phyloP scores from a whole-genome alignment of 37 sponge, comb jelly and placozoan species.

The Halisarca cf. caerulea region DNA sequence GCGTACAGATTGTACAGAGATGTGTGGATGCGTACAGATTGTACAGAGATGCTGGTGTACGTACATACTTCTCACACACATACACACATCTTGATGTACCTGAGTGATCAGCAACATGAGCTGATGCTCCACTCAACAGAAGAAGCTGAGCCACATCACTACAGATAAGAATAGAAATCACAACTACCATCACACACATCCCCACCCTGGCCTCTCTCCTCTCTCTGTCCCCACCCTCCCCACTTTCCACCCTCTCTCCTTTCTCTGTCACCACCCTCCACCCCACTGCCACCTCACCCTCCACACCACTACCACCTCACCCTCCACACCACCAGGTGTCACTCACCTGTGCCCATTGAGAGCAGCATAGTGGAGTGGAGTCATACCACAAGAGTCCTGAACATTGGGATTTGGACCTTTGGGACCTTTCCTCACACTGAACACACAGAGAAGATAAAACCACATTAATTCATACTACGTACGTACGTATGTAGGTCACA shows the following conservation, averaged over 20 bases:
- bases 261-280: neutral
- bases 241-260: too few species aligned
- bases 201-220: too few species aligned
- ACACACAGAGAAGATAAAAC: neutral
- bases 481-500: too few species aligned
- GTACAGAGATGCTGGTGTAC: too few species aligned
- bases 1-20: too few species aligned
- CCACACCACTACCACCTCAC: too few species aligned
- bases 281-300: neutral
- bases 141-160: conserved; percentile 22
- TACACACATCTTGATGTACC: too few species aligned
- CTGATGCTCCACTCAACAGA: conserved; percentile 14
- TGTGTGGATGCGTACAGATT: too few species aligned
- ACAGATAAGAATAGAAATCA: neutral
- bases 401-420: conserved; percentile 65
- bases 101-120: conserved; percentile 25
- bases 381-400: conserved; percentile 76
- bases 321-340: neutral
- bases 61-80: too few species aligned
- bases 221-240: too few species aligned
- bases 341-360: conserved; percentile 72
- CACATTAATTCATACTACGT: too few species aligned
- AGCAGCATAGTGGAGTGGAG: conserved; percentile 84
- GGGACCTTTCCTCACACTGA: conserved; percentile 33
- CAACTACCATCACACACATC: too few species aligned